A percentile compares a stretch with the other conserved stretches of the same genome.
phyloP scores from a whole-genome alignment of 2,113 vertebrate genomes.

The Megaceryle torquata region DNA sequence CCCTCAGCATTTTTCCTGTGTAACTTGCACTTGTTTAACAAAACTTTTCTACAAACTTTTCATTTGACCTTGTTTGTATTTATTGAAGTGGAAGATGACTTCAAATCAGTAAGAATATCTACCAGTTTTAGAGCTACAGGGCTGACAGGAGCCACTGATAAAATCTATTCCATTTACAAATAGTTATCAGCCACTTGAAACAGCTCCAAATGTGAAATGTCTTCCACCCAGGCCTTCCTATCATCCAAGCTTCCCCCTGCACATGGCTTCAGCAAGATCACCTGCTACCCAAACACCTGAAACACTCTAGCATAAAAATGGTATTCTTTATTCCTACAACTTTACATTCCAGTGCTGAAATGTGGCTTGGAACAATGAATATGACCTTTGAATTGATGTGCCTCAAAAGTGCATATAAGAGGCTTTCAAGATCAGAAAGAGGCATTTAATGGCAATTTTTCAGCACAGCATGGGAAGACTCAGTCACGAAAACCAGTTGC shows the following conservation, averaged over 20 bases:
- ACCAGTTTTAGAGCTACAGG: neutral
- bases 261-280: neutral
- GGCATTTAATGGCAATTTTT: conserved; percentile 17
- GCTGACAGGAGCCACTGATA: neutral
- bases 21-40: neutral
- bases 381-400: neutral
- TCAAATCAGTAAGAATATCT: neutral
- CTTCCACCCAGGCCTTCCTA: neutral
- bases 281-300: neutral
- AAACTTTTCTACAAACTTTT: neutral
- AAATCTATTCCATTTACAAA: neutral
- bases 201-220: neutral
- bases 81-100: neutral
- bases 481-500: neutral
- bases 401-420: neutral
- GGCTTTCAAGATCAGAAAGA: conserved; percentile 41
- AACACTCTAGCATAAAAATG: neutral
- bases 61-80: neutral
- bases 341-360: neutral
- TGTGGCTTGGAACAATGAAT: neutral
- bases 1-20: neutral
- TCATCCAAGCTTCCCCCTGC: neutral
- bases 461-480: conserved; percentile 35
- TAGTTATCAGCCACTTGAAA: neutral
- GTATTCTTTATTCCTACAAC: neutral